Conservation (phyloP, 2,888 invertebrate genomes). For the Euplagia quadripunctaria region DNA sequence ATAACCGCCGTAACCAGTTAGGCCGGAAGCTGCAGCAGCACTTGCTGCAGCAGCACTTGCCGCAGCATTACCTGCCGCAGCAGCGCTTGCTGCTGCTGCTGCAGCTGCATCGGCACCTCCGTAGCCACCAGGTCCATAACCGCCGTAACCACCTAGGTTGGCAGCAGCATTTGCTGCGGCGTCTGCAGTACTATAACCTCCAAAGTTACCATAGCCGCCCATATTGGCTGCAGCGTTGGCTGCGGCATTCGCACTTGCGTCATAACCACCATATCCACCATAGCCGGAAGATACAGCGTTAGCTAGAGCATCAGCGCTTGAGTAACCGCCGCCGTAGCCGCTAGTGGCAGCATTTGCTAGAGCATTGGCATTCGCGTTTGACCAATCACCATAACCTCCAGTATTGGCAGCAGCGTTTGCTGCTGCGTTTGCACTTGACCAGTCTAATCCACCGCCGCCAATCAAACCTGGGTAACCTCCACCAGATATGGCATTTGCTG, state of each 20-base stretch:
- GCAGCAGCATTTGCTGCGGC: slow-evolving; percentile 1
- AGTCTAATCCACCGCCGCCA: not conserved
- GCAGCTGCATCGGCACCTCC: slow-evolving; percentile 10
- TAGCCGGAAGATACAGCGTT: not conserved
- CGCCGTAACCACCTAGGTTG: not conserved
- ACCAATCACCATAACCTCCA: no score
- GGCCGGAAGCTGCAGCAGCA: not conserved
- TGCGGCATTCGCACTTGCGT: slow-evolving; percentile 1
- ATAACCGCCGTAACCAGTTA: not conserved
- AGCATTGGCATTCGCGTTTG: no score
- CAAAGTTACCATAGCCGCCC: not conserved
- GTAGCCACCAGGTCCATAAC: not conserved
- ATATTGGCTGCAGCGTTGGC: slow-evolving; percentile 1
- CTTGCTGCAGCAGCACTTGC: slow-evolving; percentile 4
- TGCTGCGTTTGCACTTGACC: no score
- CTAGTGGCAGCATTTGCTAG: no score
- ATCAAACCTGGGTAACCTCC: slow-evolving; percentile 2
- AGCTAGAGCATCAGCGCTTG: not conserved
- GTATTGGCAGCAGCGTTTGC: no score
- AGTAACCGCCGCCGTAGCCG: not conserved
- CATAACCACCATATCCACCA: not conserved
- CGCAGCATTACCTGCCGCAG: slow-evolving; percentile 28
- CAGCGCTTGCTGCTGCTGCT: not conserved
- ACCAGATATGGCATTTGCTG: slow-evolving; percentile 9
- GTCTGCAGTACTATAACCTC: no score